Base-by-base conservation (phyloP, 1,140 invertebrate species). In the Habropoda laboriosa region DNA sequence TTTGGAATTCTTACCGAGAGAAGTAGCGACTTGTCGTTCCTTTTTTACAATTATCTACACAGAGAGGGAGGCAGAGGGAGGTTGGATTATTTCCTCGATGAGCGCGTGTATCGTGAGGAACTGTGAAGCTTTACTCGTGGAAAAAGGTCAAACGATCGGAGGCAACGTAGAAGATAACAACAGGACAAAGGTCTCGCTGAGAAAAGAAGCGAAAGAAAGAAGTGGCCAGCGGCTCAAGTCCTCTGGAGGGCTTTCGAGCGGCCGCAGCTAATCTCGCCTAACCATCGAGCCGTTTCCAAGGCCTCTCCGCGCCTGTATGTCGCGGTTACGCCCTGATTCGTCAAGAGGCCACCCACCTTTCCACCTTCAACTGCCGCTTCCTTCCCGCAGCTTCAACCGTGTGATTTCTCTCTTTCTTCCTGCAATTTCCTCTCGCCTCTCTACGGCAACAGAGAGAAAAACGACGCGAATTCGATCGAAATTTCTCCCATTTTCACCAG, bases 221-320 rank as follows among this genome's bases (percentile, higher is more conserved):
- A 91, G 90, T 91, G 85, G 86, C 76, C 81, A 81, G 38, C 51
- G 81, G 77, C n/a, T 89, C 70, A 89, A 90, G 89, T 89, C 87
- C 87, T 89, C 83, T 87, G 79, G 82, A 91, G 88, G 85, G 89
- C 87, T 91, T 89, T 92, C 85, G 89, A 49, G 64, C 64, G 60
- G 87, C 64, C 61, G 57, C 51, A 35, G 75, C 71, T 80, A 71
- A 72, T 85, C 79, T 70, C 74, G 58, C 49, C 75, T 81, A 77
- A 70, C 73, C 47, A 68, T 70, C 82, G 57, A 68, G 67, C 35
- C 63, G 55, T 21, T 74, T 64, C 24, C 35, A 75, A n/a, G 40
- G 42, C 61, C 57, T 51, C 55, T 63, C 18, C 6, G 27, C 30
- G 24, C 42, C 57, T 80, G 63, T 78, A 78, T 84, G 81, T 82